Evolutionary conservation across 2,888 invertebrate genomes (phyloP).

Genomic region (Sepiola atlantica): DNA sequence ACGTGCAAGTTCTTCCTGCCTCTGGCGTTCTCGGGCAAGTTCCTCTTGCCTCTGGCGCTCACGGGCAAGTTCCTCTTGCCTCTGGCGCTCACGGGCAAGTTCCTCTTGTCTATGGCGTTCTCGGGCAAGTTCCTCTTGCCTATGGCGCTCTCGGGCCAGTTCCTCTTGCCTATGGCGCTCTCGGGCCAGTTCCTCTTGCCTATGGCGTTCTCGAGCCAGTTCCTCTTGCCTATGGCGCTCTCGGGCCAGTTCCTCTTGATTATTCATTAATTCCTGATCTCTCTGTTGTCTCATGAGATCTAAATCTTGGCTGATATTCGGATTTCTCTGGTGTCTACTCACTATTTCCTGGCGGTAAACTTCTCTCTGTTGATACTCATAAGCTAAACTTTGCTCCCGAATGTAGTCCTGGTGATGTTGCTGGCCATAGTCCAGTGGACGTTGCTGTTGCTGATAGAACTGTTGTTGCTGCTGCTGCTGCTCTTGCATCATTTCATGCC

Average conservation of each 20-base stretch:
- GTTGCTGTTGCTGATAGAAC: constrained; percentile 32
- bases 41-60: background rate
- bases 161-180: background rate
- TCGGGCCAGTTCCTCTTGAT: background rate
- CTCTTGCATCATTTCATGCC: constrained; percentile 43
- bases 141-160: background rate
- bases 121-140: background rate
- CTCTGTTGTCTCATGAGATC: background rate
- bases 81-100: background rate
- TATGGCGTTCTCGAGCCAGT: background rate
- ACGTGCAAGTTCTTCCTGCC: background rate
- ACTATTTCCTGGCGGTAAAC: constrained; percentile 18
- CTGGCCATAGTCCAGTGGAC: background rate
- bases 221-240: background rate
- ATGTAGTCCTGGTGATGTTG: constrained; percentile 32
- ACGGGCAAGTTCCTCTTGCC: background rate
- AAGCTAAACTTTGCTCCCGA: background rate
- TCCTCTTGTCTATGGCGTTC: background rate
- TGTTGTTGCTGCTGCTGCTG: constrained; percentile 38
- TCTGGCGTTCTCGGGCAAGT: background rate
- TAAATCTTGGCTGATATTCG: constrained; percentile 2
- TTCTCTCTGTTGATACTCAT: constrained; percentile 33
- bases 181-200: background rate
- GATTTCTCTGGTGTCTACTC: background rate
- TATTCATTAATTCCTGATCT: constrained; percentile 35